A percentile compares a stretch with the other conserved stretches of the same genome.
phyloP scores from a whole-genome alignment of 1,140 invertebrate genomes.

The Theocolax elegans region DNA sequence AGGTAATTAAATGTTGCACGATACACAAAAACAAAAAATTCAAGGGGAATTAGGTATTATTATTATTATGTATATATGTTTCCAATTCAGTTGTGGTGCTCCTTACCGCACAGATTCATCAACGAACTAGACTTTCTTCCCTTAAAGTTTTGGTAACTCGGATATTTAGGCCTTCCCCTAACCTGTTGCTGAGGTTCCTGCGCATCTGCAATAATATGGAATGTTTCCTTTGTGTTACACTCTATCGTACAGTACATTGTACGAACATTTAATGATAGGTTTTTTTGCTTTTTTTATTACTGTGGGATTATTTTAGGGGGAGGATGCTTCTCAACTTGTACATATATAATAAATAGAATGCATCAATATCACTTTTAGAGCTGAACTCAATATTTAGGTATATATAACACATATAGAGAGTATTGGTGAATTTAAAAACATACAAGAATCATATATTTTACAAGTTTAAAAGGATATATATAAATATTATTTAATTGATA shows the following conservation, averaged over 20 bases:
- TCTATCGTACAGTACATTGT: constrained; percentile 46
- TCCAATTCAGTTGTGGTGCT: constrained; percentile 59
- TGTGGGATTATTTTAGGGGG: neutral
- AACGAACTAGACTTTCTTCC: constrained; percentile 91
- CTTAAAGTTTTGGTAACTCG: constrained; percentile 86
- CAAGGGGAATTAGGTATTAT: constrained; percentile 52
- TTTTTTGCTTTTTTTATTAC: constrained; percentile 12
- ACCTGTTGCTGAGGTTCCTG: constrained; percentile 78
- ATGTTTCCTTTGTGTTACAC: constrained; percentile 67
- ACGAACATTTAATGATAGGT: constrained; percentile 37
- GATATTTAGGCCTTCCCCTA: constrained; percentile 84
- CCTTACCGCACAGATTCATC: constrained; percentile 94
- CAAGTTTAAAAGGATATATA: too few species aligned
- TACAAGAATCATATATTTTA: too few species aligned
- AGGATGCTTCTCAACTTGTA: constrained; percentile 23
- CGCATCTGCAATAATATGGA: constrained; percentile 72
- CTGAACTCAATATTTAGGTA: constrained; percentile 52
- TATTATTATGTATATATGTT: constrained; percentile 20
- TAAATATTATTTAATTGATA: too few species aligned
- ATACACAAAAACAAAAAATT: constrained; percentile 16
- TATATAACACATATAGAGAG: constrained; percentile 30
- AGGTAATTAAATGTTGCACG: too few species aligned
- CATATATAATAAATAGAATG: constrained; percentile 8
- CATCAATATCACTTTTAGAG: constrained; percentile 34
- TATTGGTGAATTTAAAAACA: too few species aligned